phyloP scores from a whole-genome alignment of 1,140 invertebrate genomes.

The Glossosoma conforme region DNA sequence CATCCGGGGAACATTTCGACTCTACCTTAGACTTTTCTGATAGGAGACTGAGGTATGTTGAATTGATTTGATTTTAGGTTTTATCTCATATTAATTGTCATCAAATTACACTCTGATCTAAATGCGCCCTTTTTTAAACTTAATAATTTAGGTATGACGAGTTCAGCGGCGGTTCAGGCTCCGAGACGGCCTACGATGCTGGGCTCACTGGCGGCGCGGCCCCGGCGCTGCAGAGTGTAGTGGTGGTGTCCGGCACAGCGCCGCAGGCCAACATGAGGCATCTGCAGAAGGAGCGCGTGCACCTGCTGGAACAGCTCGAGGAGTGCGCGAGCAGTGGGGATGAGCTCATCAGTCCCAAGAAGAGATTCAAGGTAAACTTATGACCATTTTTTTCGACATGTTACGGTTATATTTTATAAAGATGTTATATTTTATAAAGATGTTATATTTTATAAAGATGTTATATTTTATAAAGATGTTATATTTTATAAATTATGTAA shows the following conservation, averaged over 20 bases:
- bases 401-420: too few species aligned
- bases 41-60: constrained; percentile 43
- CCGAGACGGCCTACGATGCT: constrained; percentile 21
- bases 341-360: constrained; percentile 60
- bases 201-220: background rate
- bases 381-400: too few species aligned
- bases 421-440: background rate
- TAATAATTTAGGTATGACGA: constrained; percentile 25
- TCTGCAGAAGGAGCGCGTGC: constrained; percentile 65
- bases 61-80: background rate
- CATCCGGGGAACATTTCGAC: constrained; percentile 42
- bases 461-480: constrained; percentile 1
- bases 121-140: background rate
- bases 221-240: constrained; percentile 30
- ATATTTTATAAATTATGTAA: constrained; percentile 1
- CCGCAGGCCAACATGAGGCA: constrained; percentile 54
- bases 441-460: background rate
- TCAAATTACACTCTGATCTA: constrained; percentile 8
- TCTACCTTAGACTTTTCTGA: constrained; percentile 45
- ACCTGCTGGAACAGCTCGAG: constrained; percentile 65
- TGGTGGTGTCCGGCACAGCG: constrained; percentile 32
- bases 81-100: constrained; percentile 10
- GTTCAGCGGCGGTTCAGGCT: constrained; percentile 28
- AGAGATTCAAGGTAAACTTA: constrained; percentile 50
- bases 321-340: constrained; percentile 68